Percentiles rank a stretch among this genome's conserved stretches.
Evolutionary conservation across 2,888 invertebrate species (phyloP).

Genomic region (Caenorhabditis macrosperma): DNA sequence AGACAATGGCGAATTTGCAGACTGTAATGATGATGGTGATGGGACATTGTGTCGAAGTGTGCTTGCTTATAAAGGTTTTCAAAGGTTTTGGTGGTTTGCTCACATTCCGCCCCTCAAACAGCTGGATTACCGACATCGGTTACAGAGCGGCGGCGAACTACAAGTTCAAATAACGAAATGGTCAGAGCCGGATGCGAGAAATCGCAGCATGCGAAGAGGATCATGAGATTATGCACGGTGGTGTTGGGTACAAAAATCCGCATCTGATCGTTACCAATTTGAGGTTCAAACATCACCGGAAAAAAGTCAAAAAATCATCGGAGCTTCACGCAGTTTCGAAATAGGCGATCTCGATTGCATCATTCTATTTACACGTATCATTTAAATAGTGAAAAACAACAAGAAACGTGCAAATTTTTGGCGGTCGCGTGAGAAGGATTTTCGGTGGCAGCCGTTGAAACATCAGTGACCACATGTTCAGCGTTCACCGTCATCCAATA

Average conservation of each 20-base stretch:
- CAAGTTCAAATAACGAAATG: slow-evolving; percentile 44
- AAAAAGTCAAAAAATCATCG: too few species aligned
- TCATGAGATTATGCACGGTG: slow-evolving; percentile 23
- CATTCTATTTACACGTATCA: slow-evolving; percentile 12
- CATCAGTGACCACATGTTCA: too few species aligned
- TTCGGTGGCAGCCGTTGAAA: not conserved
- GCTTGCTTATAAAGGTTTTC: not conserved
- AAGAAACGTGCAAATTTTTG: not conserved
- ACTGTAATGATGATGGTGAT: not conserved
- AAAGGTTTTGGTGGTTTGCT: too few species aligned
- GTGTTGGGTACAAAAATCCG: slow-evolving; percentile 3
- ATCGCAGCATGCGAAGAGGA: not conserved
- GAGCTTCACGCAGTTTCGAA: not conserved
- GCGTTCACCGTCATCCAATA: too few species aligned
- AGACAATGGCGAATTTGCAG: not conserved
- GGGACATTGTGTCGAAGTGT: not conserved
- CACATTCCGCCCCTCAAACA: not conserved
- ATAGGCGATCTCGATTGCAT: slow-evolving; percentile 1
- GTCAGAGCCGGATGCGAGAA: slow-evolving; percentile 14
- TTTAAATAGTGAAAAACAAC: not conserved
- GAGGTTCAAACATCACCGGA: slow-evolving; percentile 31
- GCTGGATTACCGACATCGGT: slow-evolving; percentile 23
- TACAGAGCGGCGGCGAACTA: not conserved
- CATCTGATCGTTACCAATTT: slow-evolving; percentile 36
- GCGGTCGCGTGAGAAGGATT: not conserved